Evolutionary conservation across 2,888 invertebrate species (phyloP).

Genomic region (Pristionchus mayeri): DNA sequence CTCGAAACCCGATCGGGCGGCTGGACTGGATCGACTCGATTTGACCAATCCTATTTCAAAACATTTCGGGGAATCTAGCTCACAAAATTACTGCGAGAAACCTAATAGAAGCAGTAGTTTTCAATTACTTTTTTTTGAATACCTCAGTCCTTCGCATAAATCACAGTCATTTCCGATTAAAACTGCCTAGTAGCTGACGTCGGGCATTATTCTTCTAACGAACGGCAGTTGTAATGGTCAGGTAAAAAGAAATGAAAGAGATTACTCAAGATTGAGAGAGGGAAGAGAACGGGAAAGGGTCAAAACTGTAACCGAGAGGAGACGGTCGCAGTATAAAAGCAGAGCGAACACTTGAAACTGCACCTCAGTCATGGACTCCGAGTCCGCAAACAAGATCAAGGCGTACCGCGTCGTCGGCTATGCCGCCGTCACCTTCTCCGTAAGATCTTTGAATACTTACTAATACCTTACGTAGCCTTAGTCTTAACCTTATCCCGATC

Average conservation of each 20-base stretch:
- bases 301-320: conserved; percentile 1
- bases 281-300: background rate
- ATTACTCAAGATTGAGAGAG: background rate
- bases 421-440: conserved; percentile 48
- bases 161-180: background rate
- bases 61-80: too few species aligned
- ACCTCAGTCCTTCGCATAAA: too few species aligned
- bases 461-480: background rate
- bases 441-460: background rate
- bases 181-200: background rate
- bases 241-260: background rate
- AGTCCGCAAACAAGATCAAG: conserved; percentile 43
- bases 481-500: background rate
- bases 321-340: background rate
- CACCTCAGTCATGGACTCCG: conserved; percentile 43
- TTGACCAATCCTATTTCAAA: too few species aligned
- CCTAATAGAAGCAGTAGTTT: too few species aligned
- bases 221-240: background rate
- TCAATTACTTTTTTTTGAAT: too few species aligned
- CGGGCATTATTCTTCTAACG: background rate
- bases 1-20: too few species aligned
- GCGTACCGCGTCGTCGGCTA: conserved; percentile 46
- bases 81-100: too few species aligned
- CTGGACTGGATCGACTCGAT: too few species aligned
- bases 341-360: background rate